These are phyloP conservation scores for Acanthosoma haemorrhoidale DNA, from an alignment of 2,888 invertebrate species.

Conservation along the genomic window DNA sequence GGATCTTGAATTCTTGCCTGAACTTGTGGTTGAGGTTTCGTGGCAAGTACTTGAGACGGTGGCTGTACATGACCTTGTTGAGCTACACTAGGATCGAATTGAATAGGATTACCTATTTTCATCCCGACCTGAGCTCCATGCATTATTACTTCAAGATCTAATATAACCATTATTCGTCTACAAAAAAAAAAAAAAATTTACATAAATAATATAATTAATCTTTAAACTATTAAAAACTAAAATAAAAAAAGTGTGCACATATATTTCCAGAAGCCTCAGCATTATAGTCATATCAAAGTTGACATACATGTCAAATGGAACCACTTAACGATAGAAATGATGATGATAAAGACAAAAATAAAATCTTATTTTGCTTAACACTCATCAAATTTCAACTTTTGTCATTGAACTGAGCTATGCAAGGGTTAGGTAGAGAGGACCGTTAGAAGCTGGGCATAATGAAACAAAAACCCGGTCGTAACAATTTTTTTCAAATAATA, in stretches of 20 bases:
- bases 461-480: no score
- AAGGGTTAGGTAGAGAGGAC: no score
- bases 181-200: conserved; percentile 34
- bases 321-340: no score
- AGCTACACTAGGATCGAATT: conserved; percentile 38
- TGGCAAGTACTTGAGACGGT: background rate
- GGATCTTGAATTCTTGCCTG: background rate
- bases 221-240: background rate
- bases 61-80: conserved; percentile 20
- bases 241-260: background rate
- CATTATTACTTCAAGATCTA: conserved; percentile 68
- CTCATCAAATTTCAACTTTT: no score
- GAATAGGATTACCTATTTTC: conserved; percentile 74
- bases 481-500: no score
- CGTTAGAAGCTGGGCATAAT: no score
- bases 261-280: no score
- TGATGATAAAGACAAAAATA: no score
- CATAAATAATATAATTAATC: background rate
- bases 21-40: background rate
- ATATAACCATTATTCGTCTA: conserved; percentile 78
- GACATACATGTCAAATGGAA: no score
- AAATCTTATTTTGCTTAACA: no score
- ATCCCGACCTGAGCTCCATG: conserved; percentile 65
- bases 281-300: no score
- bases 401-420: no score